Base-by-base conservation (phyloP, 2,888 invertebrate species). In the Pseudococcus viburni region DNA sequence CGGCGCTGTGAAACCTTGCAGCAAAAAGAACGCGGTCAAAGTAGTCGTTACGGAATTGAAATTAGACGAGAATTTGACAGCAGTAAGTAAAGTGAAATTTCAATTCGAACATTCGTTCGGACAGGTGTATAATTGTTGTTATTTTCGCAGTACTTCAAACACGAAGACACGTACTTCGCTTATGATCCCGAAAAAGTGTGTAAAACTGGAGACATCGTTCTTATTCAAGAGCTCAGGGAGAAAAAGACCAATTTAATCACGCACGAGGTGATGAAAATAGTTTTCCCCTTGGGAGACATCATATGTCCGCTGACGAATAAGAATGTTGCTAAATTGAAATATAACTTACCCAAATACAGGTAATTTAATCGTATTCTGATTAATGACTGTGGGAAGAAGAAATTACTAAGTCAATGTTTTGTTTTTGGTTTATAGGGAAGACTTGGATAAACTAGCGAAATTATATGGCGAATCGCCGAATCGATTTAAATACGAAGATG, bases 251-350 rank as follows among this genome's bases (percentile, higher is more conserved):
- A 94, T 89, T 92, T 96, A 1, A 95, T 97, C 12, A 95, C 96
- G 9, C 97, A 97, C 91, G 93, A 94, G 92, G 94, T 97, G 0
- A 93, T 95, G 90, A 94, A 96, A 91, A 94, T 97, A 7, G 93
- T 97, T 19, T 96, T 96, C 92, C 95, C 95, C 1, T 92, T 95
- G 90, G 97, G 97, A 90, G 96, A 97, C 92, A 93, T 96, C 86
- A 95, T 94, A n/a, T 96, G 97, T 92, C 97, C 97, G 1, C 92
- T 97, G 39, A 95, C 96, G 77, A 96, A 95, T 19, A 96, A 96
- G 91, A 95, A 95, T 92, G 94, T 95, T 68, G 94, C 95, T 0
- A 94, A 93, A 4, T 77, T 88, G 86, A 59, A 83, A 22, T 59
- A 48, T 46, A 85, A 87, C 26, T n/a, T 48, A n/a, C 94, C 94